Evolutionary conservation across 2,797 vertebrate genomes (phyloP).

Genomic region (Salmo trutta): DNA sequence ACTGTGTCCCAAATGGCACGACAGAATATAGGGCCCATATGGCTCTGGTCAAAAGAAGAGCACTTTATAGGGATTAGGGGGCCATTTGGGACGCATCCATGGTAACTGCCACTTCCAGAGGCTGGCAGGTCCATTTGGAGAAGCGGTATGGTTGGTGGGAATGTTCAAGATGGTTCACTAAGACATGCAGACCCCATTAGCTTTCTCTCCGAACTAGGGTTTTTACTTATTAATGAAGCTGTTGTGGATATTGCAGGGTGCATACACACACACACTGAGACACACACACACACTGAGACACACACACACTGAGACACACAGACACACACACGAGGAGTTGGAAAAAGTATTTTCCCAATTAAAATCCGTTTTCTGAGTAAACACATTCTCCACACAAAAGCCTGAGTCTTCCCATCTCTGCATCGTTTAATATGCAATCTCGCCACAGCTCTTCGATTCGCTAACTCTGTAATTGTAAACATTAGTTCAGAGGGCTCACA

Average conservation of each 20-base stretch:
- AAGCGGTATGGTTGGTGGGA: too few species aligned
- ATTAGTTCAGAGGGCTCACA: slow-evolving; percentile 61
- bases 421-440: slow-evolving; percentile 63
- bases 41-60: too few species aligned
- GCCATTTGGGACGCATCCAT: too few species aligned
- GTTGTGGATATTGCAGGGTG: neutral
- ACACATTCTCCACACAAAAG: slow-evolving; percentile 50
- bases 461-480: slow-evolving; percentile 60
- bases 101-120: too few species aligned
- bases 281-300: neutral
- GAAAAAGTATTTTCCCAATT: slow-evolving; percentile 69
- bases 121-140: too few species aligned
- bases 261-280: neutral
- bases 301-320: neutral
- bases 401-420: slow-evolving; percentile 50
- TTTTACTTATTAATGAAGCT: neutral
- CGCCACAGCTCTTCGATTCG: slow-evolving; percentile 53
- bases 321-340: slow-evolving; percentile 51
- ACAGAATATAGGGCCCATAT: too few species aligned
- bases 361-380: slow-evolving; percentile 69
- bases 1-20: too few species aligned
- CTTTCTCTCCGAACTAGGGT: neutral
- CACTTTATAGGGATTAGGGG: too few species aligned
- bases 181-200: too few species aligned
- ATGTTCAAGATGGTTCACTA: too few species aligned